phyloP scores from a whole-genome alignment of 2,888 invertebrate species.

The Drosophila parthenogenetica region DNA sequence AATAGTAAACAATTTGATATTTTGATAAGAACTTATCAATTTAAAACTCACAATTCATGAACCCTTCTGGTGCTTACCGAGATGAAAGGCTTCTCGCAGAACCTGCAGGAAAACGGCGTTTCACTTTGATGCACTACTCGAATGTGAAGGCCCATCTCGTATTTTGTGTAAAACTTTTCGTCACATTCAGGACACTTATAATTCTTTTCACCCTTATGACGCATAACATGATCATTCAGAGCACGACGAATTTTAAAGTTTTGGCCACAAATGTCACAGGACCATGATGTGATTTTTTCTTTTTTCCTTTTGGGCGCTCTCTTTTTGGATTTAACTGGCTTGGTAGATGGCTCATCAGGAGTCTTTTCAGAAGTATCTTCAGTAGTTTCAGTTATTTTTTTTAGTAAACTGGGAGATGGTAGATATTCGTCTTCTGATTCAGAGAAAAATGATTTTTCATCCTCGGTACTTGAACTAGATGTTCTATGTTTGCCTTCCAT shows the following conservation, averaged over 20 bases:
- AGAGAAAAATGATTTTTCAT: neutral
- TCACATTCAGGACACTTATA: neutral
- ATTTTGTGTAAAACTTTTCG: neutral
- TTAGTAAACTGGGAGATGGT: neutral
- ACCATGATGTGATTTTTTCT: neutral
- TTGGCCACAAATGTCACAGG: neutral
- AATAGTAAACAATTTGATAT: neutral
- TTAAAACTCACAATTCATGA: neutral
- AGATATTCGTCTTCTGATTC: neutral
- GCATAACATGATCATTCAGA: too few relatives aligned
- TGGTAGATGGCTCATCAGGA: neutral
- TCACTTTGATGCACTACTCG: neutral
- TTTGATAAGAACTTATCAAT: neutral
- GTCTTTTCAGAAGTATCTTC: neutral
- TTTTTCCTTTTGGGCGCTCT: neutral
- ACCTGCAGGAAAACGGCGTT: neutral
- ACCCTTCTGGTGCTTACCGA: neutral
- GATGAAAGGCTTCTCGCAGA: neutral
- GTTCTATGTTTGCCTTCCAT: neutral
- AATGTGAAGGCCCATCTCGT: neutral
- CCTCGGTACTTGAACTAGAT: neutral
- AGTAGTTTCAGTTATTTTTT: neutral
- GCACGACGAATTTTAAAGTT: neutral
- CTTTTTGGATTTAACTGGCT: neutral
- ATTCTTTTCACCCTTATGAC: neutral